Base-by-base conservation (phyloP, 1,140 invertebrate genomes). In the Drosophila navojoa region DNA sequence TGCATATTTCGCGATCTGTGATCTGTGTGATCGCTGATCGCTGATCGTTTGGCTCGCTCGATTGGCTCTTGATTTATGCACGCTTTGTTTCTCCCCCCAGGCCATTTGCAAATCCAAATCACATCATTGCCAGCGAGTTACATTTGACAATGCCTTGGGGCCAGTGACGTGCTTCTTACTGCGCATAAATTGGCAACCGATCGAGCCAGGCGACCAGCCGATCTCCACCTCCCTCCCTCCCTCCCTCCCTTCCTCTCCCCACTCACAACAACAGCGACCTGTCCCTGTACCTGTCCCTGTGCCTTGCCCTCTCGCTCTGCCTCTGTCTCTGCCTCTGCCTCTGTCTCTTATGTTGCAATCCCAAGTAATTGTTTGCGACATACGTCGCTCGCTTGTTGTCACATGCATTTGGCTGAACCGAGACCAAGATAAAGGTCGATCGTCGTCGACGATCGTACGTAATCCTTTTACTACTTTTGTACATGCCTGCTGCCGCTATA, bases 301-400 rank as follows among this genome's bases (percentile, higher is more conserved):
- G 3, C 42, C 15, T 16, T 16, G 42, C 50, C 22, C 52, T 16
- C 57, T 11, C 10, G 35, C 44, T 1, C 63, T 13, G 19, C 57
- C 61, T 55, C 29, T 53, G 22, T 54, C 38, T 58, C 40, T 58
- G 44, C 61, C 61, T 55, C 29, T 53, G 27, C 54, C 38, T 58
- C 40, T 58, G 38, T 73, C 62, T 72, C 32, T 64, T 74, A 70
- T 89, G 85, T 80, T 89, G 79, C 84, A 89, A 89, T 87, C 79
- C 79, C 84, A 90, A 90, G 85, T 90, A 90, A 90, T 90, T 90
- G 86, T 90, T 90, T 87, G 86, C 87, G 86, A 90, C 86, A 90
- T 90, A 90, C 87, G 79, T 90, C 79, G 81, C 79, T 81, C 86
- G 86, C 86, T 86, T 79, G 86, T 90, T 90, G 86, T 90, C 86